phyloP scores from a whole-genome alignment of 2,797 vertebrate genomes.

The Eulemur coronatus region DNA sequence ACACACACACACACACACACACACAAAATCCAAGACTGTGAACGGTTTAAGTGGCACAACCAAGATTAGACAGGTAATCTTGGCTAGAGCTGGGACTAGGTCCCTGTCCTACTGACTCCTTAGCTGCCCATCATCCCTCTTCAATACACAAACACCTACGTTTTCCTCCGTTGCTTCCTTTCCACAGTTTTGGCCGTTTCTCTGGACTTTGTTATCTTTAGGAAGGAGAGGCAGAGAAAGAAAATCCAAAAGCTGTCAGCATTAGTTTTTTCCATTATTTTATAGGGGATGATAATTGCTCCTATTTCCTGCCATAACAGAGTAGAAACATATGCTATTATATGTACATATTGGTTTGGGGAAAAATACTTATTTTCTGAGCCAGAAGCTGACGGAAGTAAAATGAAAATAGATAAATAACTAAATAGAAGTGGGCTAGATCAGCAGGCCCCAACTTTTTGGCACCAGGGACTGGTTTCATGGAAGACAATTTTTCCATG shows the following conservation, averaged over 20 bases:
- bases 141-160: rapidly evolving
- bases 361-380: conserved; percentile 27
- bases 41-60: background rate
- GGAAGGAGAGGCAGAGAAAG: background rate
- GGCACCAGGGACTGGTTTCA: too few relatives aligned
- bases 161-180: background rate
- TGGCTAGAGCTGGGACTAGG: background rate
- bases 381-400: background rate
- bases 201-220: background rate
- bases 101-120: background rate
- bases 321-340: background rate
- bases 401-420: background rate
- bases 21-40: background rate
- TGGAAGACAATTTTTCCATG: too few relatives aligned
- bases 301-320: background rate
- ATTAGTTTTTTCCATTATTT: background rate
- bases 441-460: background rate
- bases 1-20: too few relatives aligned
- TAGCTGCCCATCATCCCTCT: background rate
- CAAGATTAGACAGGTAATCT: background rate
- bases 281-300: background rate
- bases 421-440: background rate
- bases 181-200: background rate
- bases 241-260: background rate
- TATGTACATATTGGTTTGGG: background rate